Evolutionary conservation across 2,113 vertebrate species (phyloP).

Genomic region (Labrus mixtus): DNA sequence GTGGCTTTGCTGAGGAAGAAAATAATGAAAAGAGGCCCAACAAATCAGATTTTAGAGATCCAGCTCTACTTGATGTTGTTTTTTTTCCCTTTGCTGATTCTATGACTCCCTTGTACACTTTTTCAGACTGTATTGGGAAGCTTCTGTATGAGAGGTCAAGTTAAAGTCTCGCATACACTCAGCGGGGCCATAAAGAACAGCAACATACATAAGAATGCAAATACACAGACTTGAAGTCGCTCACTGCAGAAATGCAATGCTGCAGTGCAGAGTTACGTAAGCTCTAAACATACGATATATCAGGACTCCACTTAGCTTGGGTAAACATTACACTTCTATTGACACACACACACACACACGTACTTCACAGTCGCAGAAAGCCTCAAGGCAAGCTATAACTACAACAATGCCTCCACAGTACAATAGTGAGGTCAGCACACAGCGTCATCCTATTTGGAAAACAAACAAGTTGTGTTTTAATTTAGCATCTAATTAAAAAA

Average conservation of each 20-base stretch:
- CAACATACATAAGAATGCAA: not conserved
- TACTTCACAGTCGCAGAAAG: not conserved
- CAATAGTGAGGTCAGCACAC: conserved; percentile 5
- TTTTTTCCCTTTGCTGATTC: conserved; percentile 12
- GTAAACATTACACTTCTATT: conserved; percentile 55
- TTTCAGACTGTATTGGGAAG: conserved; percentile 53
- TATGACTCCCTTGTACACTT: not conserved
- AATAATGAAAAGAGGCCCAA: conserved; percentile 27
- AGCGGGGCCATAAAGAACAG: not conserved
- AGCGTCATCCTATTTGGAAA: not conserved
- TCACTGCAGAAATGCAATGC: conserved; percentile 14
- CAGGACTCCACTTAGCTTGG: conserved; percentile 34
- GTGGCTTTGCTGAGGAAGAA: not conserved
- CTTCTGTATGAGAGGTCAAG: conserved; percentile 51
- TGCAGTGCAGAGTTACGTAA: conserved; percentile 32
- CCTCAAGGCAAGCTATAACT: conserved; percentile 3
- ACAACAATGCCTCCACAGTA: not conserved
- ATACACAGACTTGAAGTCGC: conserved; percentile 4
- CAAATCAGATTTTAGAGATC: conserved; percentile 30
- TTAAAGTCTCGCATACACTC: conserved; percentile 50
- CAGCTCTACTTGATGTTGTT: conserved; percentile 4
- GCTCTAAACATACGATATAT: conserved; percentile 29
- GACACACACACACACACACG: conserved; percentile 15
- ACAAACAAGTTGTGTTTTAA: not conserved
- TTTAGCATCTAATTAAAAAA: conserved; percentile 28